A percentile compares a stretch with the other conserved stretches of the same genome.
These are phyloP conservation scores for Pollenia amentaria DNA, from an alignment of 2,888 invertebrate species.

Conservation along the genomic window DNA sequence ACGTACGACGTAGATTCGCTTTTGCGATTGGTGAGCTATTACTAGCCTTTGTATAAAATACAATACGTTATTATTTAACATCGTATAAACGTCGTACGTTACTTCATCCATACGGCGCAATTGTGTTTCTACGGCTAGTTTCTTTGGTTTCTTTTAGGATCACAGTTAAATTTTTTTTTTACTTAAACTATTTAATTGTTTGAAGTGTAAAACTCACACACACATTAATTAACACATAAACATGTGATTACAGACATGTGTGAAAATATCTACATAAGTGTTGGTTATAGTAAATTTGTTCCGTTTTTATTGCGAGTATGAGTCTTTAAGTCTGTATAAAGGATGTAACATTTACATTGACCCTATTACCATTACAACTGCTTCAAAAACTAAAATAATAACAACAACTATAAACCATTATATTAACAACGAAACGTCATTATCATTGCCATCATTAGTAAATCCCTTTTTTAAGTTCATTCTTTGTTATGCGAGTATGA, in stretches of 20 bases:
- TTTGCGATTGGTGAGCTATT: too few relatives aligned
- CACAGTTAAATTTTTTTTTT: too few relatives aligned
- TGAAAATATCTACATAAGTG: conserved; percentile 1
- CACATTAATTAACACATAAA: background rate
- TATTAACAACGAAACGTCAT: background rate
- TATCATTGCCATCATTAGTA: conserved; percentile 31
- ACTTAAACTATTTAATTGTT: too few relatives aligned
- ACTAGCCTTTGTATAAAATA: too few relatives aligned
- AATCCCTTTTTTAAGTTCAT: background rate
- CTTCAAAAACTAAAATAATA: background rate
- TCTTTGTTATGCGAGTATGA: background rate
- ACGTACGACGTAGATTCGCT: too few relatives aligned
- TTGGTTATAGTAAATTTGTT: conserved; percentile 19
- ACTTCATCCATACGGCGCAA: too few relatives aligned
- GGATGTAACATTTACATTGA: conserved; percentile 45
- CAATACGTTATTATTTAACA: too few relatives aligned
- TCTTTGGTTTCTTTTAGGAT: too few relatives aligned
- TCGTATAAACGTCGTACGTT: too few relatives aligned
- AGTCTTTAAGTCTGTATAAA: background rate
- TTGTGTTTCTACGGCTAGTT: too few relatives aligned
- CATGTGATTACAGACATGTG: background rate
- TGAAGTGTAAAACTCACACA: background rate
- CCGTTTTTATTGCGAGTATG: conserved; percentile 3
- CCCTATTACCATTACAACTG: conserved; percentile 46
- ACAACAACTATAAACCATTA: background rate